phyloP scores from a whole-genome alignment of 2,888 invertebrate species.

The Uropetala carovei region DNA sequence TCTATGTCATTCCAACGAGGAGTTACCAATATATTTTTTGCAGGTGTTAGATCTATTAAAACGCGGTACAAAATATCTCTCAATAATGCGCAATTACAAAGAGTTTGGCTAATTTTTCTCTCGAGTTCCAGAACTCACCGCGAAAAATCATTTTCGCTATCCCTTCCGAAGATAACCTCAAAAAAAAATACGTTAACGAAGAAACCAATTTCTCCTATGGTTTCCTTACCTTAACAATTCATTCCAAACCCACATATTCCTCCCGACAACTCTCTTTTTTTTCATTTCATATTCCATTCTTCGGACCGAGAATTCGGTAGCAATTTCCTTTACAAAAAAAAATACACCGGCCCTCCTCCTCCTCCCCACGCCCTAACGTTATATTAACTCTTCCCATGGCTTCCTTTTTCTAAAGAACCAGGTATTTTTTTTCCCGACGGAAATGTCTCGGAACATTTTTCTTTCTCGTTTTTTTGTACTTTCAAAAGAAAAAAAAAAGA shows the following conservation, averaged over 20 bases:
- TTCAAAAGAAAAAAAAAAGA: not conserved
- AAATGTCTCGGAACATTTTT: not conserved
- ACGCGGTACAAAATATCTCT: no score
- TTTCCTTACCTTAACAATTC: not conserved
- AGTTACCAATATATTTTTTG: no score
- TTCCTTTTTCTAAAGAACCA: not conserved
- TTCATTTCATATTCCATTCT: not conserved
- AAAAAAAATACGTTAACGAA: not conserved
- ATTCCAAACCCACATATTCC: not conserved
- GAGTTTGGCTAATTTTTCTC: no score
- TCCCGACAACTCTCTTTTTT: not conserved
- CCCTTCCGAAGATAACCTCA: no score
- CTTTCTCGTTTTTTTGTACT: not conserved
- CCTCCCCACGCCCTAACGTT: not conserved
- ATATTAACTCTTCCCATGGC: not conserved
- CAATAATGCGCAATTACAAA: no score
- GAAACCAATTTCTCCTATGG: not conserved
- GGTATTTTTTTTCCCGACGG: not conserved
- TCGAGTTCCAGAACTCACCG: not conserved
- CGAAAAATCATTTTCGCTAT: not conserved
- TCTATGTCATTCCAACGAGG: no score
- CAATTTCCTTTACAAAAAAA: not conserved
- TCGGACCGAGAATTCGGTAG: not conserved
- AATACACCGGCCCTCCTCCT: not conserved
- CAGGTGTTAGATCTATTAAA: no score